These are phyloP conservation scores for Pachyseris speciosa DNA, from an alignment of 64 coral and sea anemone species.

Conservation along the genomic window DNA sequence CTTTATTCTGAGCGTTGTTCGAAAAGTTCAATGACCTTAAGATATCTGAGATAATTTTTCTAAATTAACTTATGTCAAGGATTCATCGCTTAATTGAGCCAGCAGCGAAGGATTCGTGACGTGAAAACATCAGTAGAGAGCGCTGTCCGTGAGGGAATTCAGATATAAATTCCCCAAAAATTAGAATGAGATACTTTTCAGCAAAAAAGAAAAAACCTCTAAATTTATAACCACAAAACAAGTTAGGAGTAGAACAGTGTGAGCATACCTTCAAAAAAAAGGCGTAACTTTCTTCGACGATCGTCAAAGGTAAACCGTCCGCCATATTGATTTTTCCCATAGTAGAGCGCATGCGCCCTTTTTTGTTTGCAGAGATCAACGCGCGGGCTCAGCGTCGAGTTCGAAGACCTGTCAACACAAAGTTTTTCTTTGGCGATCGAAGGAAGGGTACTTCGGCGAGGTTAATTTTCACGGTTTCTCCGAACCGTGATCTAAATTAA, in stretches of 20 bases:
- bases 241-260: neutral
- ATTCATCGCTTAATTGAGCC: neutral
- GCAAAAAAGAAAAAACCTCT: neutral
- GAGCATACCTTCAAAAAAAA: constrained; percentile 17
- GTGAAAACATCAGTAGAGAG: neutral
- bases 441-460: neutral
- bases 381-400: constrained; percentile 5
- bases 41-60: neutral
- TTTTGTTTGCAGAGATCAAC: neutral
- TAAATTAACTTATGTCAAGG: neutral
- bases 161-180: neutral
- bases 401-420: constrained; percentile 1
- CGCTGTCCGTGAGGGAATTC: neutral
- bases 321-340: constrained; percentile 20
- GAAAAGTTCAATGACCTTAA: neutral
- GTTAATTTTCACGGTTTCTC: neutral
- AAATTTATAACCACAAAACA: neutral
- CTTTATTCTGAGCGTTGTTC: no score
- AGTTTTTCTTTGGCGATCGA: neutral
- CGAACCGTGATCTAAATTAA: neutral
- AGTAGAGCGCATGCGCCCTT: neutral
- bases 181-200: neutral
- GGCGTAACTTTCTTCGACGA: constrained; percentile 15
- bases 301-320: neutral
- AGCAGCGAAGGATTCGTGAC: neutral